Conservation (phyloP, 2,888 invertebrate species). For the Colostygia pectinataria region DNA sequence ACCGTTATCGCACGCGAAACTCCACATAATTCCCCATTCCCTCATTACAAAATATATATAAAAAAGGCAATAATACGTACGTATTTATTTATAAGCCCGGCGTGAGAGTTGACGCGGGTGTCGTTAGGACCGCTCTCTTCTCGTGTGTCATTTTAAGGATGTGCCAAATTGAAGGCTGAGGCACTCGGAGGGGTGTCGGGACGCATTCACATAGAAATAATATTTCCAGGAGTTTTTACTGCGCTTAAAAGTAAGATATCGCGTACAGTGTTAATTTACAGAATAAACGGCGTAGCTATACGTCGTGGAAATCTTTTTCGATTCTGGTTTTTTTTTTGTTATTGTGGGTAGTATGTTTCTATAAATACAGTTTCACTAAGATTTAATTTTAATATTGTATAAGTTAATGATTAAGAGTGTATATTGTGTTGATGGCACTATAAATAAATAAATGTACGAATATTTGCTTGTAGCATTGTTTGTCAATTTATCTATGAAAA, state of each 20-base stretch:
- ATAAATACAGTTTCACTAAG: too few species aligned
- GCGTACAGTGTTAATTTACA: neutral
- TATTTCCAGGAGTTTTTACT: neutral
- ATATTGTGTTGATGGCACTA: too few species aligned
- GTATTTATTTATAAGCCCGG: slow-evolving; percentile 60
- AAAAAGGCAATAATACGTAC: slow-evolving; percentile 47
- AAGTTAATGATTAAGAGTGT: too few species aligned
- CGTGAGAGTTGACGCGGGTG: slow-evolving; percentile 63
- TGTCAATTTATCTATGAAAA: too few species aligned
- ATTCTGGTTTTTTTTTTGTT: too few species aligned
- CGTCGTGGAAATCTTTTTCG: too few species aligned
- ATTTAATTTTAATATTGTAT: too few species aligned
- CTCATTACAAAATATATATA: slow-evolving; percentile 38
- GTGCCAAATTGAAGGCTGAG: slow-evolving; percentile 82
- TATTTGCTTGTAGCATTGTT: too few species aligned
- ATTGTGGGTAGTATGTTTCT: too few species aligned
- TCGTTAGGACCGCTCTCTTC: slow-evolving; percentile 77
- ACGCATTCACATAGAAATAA: slow-evolving; percentile 27
- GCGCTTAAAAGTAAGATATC: neutral
- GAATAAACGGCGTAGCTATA: too few species aligned
- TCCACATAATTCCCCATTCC: slow-evolving; percentile 30
- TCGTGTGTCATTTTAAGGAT: slow-evolving; percentile 84
- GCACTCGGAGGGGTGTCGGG: slow-evolving; percentile 70
- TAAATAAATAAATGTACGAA: too few species aligned
- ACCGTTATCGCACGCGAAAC: slow-evolving; percentile 21